A percentile compares a stretch with the other conserved stretches of the same genome.
These are phyloP conservation scores for Thoracochromis brauschi DNA, from an alignment of 2,113 vertebrate genomes.

Conservation along the genomic window DNA sequence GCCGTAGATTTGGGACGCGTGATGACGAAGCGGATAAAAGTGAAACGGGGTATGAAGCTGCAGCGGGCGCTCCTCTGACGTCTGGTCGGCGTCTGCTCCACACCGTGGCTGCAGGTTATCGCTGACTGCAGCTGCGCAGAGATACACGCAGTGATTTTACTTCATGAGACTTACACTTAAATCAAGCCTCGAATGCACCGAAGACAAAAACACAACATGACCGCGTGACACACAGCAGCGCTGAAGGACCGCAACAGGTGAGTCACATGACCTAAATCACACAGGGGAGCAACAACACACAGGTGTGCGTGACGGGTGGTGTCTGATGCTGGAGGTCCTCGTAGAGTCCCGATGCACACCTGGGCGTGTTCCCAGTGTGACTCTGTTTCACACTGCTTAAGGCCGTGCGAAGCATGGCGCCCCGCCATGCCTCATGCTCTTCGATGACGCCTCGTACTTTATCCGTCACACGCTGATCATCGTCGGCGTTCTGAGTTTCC, in stretches of 20 bases:
- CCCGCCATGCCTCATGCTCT: background rate
- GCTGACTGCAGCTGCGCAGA: background rate
- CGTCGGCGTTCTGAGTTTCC: background rate
- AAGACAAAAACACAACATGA: background rate
- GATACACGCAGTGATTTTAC: background rate
- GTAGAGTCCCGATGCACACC: background rate
- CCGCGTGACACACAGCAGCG: background rate
- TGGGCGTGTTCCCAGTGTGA: background rate
- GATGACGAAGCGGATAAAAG: background rate
- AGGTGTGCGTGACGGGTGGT: accelerated
- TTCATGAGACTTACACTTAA: background rate
- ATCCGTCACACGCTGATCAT: background rate
- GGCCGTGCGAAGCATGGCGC: accelerated
- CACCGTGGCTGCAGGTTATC: background rate
- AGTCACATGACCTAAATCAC: background rate
- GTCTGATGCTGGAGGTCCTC: background rate
- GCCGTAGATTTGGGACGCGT: background rate
- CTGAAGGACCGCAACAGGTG: background rate
- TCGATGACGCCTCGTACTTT: background rate
- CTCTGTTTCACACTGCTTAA: background rate
- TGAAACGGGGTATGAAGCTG: background rate
- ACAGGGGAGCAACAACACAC: background rate
- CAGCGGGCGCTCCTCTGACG: background rate
- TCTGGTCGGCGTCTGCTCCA: background rate
- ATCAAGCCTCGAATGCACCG: background rate